Evolutionary conservation across 2,888 invertebrate species (phyloP), one percentile per base, ranked within the genome.

Genomic region (Ectobius pallidus): DNA sequence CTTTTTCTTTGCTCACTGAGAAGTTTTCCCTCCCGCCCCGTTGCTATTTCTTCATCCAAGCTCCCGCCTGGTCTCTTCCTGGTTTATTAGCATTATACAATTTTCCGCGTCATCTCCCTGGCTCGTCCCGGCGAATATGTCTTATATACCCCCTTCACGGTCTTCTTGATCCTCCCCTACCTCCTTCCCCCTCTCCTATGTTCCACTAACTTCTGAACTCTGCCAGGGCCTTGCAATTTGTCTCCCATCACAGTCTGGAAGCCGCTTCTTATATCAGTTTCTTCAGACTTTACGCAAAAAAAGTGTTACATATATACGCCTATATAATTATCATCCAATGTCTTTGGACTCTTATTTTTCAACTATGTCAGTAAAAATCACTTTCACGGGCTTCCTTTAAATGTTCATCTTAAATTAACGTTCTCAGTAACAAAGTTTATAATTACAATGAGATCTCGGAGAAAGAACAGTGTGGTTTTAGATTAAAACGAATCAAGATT

Each of bases 1-100:
- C 22, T 52, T 52, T 39, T 52, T 52, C 25, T 3, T 25, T 49
- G 6, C 18, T 39, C 14, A 14, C 39, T 2, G 32, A 30, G n/a
- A 30, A 27, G 32, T 61, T 32, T 61, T 6, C 30, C 16, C 16
- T 4, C 61, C 61, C 25, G 30, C 32, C 32, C 9, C 0, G 0
- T 27, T 1, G 22, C 61, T 49, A 14, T 49, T 18, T 49, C 49
- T 49, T 18, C 18, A 14, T 49, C 49, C 18, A 14, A n/a, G 11
- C 18, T 6, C 30, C 32, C 63, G 14, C 22, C 34, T 1, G 3
- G n/a, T 11, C 62, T 11, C 11, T 18, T 68, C 68, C 49, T 49
- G 68, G 49, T 68, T 68, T 68, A 68, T 68, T 68, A 68, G 68
- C 68, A 68, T 68, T 68, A 68, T 49, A 49, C 68, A 68, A 68